A percentile compares a stretch with the other conserved stretches of the same genome.
Conservation (phyloP, 2,888 invertebrate species). For the Syrphus vitripennis region DNA sequence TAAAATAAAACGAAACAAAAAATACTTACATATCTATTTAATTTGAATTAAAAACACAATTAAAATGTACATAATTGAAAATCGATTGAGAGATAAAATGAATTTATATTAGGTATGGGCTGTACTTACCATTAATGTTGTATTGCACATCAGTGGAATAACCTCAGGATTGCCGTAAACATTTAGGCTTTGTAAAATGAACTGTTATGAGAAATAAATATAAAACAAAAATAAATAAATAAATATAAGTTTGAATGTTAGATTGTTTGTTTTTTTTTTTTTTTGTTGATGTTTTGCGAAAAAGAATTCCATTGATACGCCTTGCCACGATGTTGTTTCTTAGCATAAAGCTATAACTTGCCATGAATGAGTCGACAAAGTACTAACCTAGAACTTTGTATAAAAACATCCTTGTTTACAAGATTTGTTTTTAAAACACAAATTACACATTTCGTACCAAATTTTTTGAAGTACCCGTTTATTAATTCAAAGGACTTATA, state of each 20-base stretch:
- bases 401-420: no score
- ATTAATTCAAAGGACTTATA: no score
- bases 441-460: no score
- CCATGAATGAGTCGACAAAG: slow-evolving; percentile 28
- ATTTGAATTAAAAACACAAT: not conserved
- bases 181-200: slow-evolving; percentile 61
- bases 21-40: no score
- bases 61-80: no score
- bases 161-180: slow-evolving; percentile 64
- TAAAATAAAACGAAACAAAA: not conserved
- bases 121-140: slow-evolving; percentile 59
- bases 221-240: slow-evolving; percentile 11
- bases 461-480: no score
- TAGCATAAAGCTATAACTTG: slow-evolving; percentile 12
- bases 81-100: not conserved
- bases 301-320: slow-evolving; percentile 33
- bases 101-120: not conserved
- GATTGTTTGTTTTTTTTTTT: no score
- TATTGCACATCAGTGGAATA: slow-evolving; percentile 63
- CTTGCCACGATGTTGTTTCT: not conserved
- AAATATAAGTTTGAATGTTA: not conserved
- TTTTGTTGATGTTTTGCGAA: not conserved
- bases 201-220: slow-evolving; percentile 44
- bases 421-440: no score
- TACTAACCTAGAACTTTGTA: no score